A percentile compares a stretch with the other conserved stretches of the same genome.
These are phyloP conservation scores for Pterophyllum scalare DNA, from an alignment of 2,113 vertebrate genomes.

Conservation along the genomic window DNA sequence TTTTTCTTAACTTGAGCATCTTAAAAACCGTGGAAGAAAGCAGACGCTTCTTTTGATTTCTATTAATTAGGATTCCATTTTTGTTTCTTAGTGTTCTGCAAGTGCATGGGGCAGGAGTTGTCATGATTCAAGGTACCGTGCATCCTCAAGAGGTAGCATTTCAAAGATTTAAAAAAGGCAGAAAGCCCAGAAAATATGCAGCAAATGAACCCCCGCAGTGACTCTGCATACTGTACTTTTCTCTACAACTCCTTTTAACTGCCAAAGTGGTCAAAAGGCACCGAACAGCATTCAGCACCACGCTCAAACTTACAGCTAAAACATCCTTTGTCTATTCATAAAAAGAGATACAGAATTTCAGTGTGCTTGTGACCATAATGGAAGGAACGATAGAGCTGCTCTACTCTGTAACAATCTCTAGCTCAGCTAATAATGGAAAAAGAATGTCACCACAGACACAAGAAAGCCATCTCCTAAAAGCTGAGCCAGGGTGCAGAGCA, in stretches of 20 bases:
- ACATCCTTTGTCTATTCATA: conserved; percentile 33
- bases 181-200: background rate
- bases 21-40: conserved; percentile 7
- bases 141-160: background rate
- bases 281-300: background rate
- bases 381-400: background rate
- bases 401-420: conserved; percentile 34
- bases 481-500: conserved; percentile 23
- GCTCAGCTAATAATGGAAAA: conserved; percentile 59
- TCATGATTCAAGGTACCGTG: conserved; percentile 1
- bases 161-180: background rate
- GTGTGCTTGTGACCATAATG: conserved; percentile 10
- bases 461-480: conserved; percentile 70
- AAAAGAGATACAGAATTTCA: conserved; percentile 18
- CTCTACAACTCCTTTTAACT: background rate
- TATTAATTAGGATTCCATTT: conserved; percentile 31
- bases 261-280: background rate
- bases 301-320: background rate
- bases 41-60: background rate
- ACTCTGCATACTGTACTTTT: conserved; percentile 1
- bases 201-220: background rate
- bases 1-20: conserved; percentile 20
- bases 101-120: background rate
- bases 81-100: conserved; percentile 20
- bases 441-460: conserved; percentile 56